Evolutionary conservation across 2,797 vertebrate genomes (phyloP).

Genomic region (Oreochromis grahami): DNA sequence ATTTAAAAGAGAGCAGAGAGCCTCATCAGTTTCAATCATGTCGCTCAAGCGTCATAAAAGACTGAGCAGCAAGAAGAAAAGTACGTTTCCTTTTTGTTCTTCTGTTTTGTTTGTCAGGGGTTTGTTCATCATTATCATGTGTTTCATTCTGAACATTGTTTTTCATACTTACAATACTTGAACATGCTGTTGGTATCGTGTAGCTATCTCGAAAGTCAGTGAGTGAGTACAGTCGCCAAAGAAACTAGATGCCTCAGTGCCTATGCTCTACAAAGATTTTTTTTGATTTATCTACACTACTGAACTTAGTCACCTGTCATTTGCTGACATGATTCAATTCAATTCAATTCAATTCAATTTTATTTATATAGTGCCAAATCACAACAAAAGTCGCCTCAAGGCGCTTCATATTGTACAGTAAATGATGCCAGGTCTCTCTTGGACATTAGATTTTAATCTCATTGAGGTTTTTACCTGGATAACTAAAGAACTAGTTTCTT

Average conservation of each 20-base stretch:
- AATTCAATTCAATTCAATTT: too few relatives aligned
- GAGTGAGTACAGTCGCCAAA: not conserved
- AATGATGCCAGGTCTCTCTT: not conserved
- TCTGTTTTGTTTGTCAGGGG: not conserved
- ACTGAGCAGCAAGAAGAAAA: slow-evolving; percentile 65
- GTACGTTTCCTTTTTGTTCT: slow-evolving; percentile 39
- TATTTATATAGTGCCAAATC: too few relatives aligned
- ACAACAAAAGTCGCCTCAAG: too few relatives aligned
- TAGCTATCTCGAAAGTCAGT: not conserved
- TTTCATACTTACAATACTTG: not conserved
- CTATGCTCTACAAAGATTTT: not conserved
- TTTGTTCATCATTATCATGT: not conserved
- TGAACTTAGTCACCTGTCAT: not conserved
- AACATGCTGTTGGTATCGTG: not conserved
- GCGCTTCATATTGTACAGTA: too few relatives aligned
- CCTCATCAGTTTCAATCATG: slow-evolving; percentile 46
- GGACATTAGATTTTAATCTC: not conserved
- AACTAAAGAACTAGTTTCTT: not conserved
- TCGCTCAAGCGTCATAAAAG: slow-evolving; percentile 49
- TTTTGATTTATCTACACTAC: not conserved
- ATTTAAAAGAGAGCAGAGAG: not conserved
- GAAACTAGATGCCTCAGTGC: not conserved
- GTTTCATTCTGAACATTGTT: not conserved
- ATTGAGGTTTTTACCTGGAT: not conserved
- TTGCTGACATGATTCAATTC: not conserved